These are phyloP conservation scores for Rhorus exstirpatorius DNA, from an alignment of 2,888 invertebrate genomes.

Conservation along the genomic window DNA sequence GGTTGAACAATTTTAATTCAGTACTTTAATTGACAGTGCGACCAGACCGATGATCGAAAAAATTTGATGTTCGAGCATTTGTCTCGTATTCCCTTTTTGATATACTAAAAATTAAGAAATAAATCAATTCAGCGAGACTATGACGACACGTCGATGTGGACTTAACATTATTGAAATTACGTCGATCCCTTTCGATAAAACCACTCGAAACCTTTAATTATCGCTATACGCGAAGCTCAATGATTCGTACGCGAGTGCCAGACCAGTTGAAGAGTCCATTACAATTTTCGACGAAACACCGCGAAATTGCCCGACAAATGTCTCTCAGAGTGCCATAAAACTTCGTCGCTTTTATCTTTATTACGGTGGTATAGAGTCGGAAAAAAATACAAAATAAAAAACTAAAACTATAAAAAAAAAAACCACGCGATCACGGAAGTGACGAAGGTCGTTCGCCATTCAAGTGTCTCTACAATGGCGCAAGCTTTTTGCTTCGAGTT, in stretches of 20 bases:
- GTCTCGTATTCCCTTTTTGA: too few species aligned
- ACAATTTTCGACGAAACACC: constrained; percentile 24
- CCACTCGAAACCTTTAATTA: neutral
- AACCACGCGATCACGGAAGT: constrained; percentile 29
- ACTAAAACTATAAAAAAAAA: constrained; percentile 15
- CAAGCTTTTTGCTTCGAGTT: constrained; percentile 39
- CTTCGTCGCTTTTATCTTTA: neutral
- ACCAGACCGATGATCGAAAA: too few species aligned
- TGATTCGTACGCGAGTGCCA: constrained; percentile 12
- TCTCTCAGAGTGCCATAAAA: constrained; percentile 36
- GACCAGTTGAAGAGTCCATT: constrained; percentile 17
- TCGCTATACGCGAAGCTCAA: constrained; percentile 4
- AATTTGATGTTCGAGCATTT: too few species aligned
- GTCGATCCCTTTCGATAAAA: constrained; percentile 16
- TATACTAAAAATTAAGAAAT: too few species aligned
- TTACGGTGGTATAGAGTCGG: too few species aligned
- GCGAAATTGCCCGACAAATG: constrained; percentile 20
- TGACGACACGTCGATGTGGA: too few species aligned
- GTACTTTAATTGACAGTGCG: too few species aligned
- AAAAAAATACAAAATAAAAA: too few species aligned
- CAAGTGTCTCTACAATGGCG: constrained; percentile 35
- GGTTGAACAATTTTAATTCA: too few species aligned
- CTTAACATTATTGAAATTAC: too few species aligned
- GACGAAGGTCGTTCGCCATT: constrained; percentile 41
- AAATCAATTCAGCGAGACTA: too few species aligned